Evolutionary conservation across 2,797 vertebrate genomes (phyloP).

Genomic region (Loris lydekkerianus): DNA sequence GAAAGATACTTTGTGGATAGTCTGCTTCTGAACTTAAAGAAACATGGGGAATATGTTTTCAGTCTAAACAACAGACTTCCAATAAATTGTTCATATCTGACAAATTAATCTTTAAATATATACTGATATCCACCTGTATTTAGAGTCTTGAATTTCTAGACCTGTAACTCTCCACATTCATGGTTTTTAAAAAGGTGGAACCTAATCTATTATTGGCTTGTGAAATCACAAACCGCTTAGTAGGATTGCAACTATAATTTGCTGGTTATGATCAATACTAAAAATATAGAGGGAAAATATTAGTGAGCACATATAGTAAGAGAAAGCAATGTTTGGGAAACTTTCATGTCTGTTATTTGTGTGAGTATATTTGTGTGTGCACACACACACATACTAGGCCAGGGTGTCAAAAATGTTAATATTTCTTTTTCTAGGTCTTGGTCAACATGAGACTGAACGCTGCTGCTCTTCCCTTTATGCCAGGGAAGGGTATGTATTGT

Average conservation of each 20-base stretch:
- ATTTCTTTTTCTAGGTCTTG: constrained; percentile 25
- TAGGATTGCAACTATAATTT: not conserved
- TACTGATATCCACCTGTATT: not conserved
- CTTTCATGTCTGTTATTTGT: not conserved
- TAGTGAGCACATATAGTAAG: not conserved
- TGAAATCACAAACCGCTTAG: not conserved
- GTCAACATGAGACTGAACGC: not conserved
- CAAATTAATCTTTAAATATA: constrained; percentile 38
- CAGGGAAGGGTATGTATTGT: no score
- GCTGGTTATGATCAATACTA: constrained; percentile 20
- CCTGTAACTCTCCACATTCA: not conserved
- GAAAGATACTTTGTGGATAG: not conserved
- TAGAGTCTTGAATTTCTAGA: constrained; percentile 12
- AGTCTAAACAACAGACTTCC: not conserved
- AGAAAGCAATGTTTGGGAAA: constrained; percentile 1
- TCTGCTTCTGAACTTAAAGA: not conserved
- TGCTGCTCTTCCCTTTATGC: not conserved
- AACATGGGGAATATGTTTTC: not conserved
- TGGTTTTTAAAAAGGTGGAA: not conserved
- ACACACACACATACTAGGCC: not conserved
- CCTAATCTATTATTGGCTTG: not conserved
- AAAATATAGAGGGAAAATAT: not conserved
- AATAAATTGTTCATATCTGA: constrained; percentile 42
- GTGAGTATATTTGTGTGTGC: not conserved
- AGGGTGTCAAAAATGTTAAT: not conserved